Base-by-base conservation (phyloP, 2,113 vertebrate species). In the Girardinichthys multiradiatus region DNA sequence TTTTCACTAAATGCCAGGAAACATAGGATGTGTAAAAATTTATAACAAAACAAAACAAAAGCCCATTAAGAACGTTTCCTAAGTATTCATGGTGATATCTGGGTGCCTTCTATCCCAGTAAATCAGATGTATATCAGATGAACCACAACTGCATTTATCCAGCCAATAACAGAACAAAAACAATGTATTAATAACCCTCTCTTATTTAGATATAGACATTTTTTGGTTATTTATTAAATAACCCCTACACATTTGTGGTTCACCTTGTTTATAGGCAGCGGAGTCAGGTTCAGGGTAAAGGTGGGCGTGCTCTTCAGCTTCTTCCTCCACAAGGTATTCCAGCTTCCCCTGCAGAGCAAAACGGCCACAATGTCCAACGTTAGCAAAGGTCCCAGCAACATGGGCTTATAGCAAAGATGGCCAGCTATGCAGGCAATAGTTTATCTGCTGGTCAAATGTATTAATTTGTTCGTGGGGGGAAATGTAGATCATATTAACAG, bases 211-310 rank as follows among this genome's bases (percentile, higher is more conserved):
- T 12, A 29, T 81, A 37, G 83, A 74, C 57, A 54, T 54, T 9
- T 80, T 75, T 76, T 65, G 68, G 45, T 74, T 90, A 68, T 82
- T 87, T 94, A 84, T 94, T 95, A 94, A 95, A 95, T 96, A 97
- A 91, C 95, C 95, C 97, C 96, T 98, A 98, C 95, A 97, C 95
- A 95, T 95, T 94, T 97, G 97, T 97, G 96, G 97, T 96, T 99
- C 98, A 99, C 97, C 98, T 99, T 97, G 96, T 99, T 97, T 93
- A 96, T 96, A 98, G 97, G 94, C 92, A 96, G 97, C 90, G 91
- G 90, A 79, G 77, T 92, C 91, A 94, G 95, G 95, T 95, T 98
- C 96, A 93, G 91, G 93, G 90, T 92, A 63, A 85, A 78, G 84
- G 65, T 79, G 79, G 79, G 92, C 88, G 92, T 84, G 80, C 93